These are phyloP conservation scores for Cavia porcellus DNA, from an alignment of 2,113 vertebrate genomes.

Conservation along the genomic window DNA sequence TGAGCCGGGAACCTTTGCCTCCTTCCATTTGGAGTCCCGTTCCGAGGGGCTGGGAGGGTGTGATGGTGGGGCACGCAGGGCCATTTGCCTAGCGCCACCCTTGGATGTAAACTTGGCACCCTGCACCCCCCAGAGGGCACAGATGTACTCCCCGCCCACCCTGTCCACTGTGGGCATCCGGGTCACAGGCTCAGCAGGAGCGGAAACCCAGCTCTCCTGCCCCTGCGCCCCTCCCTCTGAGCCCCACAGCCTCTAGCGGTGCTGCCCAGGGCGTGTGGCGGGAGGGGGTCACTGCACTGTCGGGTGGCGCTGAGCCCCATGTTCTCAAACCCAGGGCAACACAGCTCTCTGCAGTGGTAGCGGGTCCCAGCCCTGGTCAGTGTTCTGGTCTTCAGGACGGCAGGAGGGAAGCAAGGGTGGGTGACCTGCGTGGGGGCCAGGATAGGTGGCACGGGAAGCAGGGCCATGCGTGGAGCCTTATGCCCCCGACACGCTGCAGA, in stretches of 20 bases:
- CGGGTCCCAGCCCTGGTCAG: neutral
- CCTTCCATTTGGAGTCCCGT: neutral
- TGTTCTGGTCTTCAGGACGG: neutral
- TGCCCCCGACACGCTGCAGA: neutral
- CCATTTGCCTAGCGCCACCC: neutral
- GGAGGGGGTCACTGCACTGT: neutral
- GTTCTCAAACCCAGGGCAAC: neutral
- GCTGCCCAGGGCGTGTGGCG: neutral
- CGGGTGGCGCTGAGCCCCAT: no score
- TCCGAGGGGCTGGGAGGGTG: neutral
- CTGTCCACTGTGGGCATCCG: neutral
- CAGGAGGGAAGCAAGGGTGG: neutral
- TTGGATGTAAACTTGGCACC: neutral
- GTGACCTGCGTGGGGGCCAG: neutral
- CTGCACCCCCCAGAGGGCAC: neutral
- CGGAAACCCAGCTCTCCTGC: neutral
- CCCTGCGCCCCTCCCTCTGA: no score
- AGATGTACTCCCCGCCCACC: neutral
- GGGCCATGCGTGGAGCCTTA: accelerated
- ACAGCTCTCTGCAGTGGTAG: neutral
- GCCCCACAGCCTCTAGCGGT: neutral
- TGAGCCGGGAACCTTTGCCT: neutral
- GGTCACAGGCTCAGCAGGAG: neutral
- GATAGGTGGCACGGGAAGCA: neutral
- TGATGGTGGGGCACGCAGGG: neutral